phyloP scores from a whole-genome alignment of 2,113 vertebrate genomes.

The Natator depressus region DNA sequence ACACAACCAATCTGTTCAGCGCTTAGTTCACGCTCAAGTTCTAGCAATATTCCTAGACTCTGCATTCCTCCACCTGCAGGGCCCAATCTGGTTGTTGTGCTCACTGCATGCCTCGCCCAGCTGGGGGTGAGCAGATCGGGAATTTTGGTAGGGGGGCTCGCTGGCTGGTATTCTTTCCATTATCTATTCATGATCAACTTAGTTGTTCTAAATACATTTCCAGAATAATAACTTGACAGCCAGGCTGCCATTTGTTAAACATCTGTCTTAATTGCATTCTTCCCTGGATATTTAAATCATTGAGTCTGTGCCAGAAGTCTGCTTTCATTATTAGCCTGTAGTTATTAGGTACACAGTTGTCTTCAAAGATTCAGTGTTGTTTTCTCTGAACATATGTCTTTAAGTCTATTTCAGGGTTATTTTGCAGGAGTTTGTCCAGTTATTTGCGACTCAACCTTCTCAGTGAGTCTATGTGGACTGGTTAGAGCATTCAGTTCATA shows the following conservation, averaged over 20 bases:
- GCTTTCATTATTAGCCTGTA: not conserved
- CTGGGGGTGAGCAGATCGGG: not conserved
- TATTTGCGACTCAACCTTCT: not conserved
- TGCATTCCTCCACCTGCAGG: not conserved
- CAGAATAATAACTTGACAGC: not conserved
- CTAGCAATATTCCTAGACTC: not conserved
- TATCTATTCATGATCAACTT: not conserved
- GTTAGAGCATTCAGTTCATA: not conserved
- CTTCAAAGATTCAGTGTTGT: not conserved
- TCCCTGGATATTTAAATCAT: not conserved
- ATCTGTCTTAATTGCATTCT: not conserved
- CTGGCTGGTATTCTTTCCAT: not conserved
- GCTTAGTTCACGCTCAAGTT: not conserved
- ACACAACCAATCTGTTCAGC: not conserved
- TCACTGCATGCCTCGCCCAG: not conserved
- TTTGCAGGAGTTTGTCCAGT: not conserved
- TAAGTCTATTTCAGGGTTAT: not conserved
- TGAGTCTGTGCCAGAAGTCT: constrained; percentile 24
- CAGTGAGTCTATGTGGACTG: not conserved
- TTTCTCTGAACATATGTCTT: not conserved
- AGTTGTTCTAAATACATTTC: not conserved
- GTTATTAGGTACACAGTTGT: not conserved
- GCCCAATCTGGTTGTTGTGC: not conserved
- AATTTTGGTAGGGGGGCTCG: not conserved
- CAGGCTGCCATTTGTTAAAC: not conserved